phyloP scores from a whole-genome alignment of 1,140 invertebrate genomes.

The Sarcophaga bullata region DNA sequence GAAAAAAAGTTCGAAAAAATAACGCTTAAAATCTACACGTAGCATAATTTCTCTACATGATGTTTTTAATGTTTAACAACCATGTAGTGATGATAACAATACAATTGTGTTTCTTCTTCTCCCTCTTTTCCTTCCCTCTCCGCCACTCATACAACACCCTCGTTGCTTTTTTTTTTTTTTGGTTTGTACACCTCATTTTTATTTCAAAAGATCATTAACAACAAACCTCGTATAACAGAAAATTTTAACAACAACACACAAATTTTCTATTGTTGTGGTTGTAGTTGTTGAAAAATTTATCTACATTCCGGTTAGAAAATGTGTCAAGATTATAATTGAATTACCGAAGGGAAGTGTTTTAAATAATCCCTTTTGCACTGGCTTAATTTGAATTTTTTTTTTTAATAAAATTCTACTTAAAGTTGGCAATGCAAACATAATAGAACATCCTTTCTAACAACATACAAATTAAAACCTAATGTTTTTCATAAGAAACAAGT shows the following conservation, averaged over 20 bases:
- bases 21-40: not conserved
- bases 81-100: slow-evolving; percentile 21
- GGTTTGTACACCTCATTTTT: not conserved
- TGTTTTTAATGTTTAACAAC: slow-evolving; percentile 24
- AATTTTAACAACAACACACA: no score
- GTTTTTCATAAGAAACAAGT: no score
- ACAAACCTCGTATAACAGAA: not conserved
- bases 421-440: no score
- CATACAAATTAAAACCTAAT: no score
- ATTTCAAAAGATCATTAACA: not conserved
- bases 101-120: not conserved
- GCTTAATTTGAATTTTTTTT: no score
- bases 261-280: no score
- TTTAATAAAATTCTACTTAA: no score
- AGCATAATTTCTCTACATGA: slow-evolving; percentile 24
- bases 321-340: slow-evolving; percentile 5
- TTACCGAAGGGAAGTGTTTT: not conserved
- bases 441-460: no score
- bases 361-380: no score
- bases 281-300: not conserved
- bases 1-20: not conserved
- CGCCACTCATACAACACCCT: no score
- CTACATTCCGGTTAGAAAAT: not conserved
- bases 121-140: no score
- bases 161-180: no score